Evolutionary conservation across 2,797 vertebrate genomes (phyloP).

Genomic region (Alexandromys oeconomus): DNA sequence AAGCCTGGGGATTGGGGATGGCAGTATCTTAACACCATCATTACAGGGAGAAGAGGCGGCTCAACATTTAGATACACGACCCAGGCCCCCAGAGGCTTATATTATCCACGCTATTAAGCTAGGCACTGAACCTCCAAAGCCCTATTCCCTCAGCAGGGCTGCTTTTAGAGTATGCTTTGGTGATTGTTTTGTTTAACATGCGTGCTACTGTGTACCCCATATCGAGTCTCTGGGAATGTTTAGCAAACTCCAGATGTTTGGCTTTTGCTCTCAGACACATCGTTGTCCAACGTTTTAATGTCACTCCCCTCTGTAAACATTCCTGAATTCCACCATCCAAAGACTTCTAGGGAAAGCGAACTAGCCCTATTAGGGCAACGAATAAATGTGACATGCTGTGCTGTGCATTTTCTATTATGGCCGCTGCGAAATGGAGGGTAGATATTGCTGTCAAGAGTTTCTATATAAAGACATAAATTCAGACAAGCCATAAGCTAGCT

Average conservation of each 20-base stretch:
- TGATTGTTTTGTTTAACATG: neutral
- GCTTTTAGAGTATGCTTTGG: neutral
- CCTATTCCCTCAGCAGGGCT: neutral
- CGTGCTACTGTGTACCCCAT: neutral
- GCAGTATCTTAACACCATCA: neutral
- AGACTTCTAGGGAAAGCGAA: constrained; percentile 12
- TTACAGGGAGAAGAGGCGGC: neutral
- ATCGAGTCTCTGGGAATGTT: neutral
- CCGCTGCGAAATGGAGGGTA: neutral
- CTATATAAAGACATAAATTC: neutral
- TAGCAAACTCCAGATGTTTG: constrained; percentile 10
- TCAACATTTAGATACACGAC: neutral
- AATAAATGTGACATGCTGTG: neutral
- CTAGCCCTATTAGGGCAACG: neutral
- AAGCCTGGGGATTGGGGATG: neutral
- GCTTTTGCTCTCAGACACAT: neutral
- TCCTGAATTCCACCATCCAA: neutral
- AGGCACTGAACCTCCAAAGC: neutral
- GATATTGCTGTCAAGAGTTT: neutral
- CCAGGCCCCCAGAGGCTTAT: neutral
- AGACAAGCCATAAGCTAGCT: neutral
- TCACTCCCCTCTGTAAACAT: neutral
- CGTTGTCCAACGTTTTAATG: neutral
- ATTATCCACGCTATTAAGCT: neutral
- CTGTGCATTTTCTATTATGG: neutral